Conservation (phyloP, 1,140 invertebrate species). For the Atopsyche davidsoni region DNA sequence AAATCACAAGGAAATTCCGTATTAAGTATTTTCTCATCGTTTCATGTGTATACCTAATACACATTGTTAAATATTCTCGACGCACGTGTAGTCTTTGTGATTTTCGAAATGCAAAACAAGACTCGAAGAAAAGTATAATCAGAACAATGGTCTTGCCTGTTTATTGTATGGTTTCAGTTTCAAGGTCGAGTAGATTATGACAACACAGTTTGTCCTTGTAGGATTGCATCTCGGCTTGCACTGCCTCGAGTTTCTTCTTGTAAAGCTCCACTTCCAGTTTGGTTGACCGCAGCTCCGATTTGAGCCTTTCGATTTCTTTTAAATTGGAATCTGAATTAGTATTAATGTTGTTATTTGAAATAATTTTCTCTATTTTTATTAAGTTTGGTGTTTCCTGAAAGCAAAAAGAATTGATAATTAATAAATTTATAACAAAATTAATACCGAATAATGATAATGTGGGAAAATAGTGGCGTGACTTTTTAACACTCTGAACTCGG, state of each 20-base stretch:
- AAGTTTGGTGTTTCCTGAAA: constrained; percentile 1
- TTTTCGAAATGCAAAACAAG: too few relatives aligned
- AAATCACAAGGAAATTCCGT: too few relatives aligned
- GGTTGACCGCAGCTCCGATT: constrained; percentile 15
- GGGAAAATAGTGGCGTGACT: too few relatives aligned
- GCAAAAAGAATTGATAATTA: not conserved
- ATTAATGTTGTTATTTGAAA: not conserved
- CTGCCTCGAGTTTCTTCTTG: constrained; percentile 18
- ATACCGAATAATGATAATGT: not conserved
- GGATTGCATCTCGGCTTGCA: constrained; percentile 16
- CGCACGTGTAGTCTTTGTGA: too few relatives aligned
- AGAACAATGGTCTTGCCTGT: too few relatives aligned
- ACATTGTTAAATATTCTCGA: too few relatives aligned
- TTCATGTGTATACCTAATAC: too few relatives aligned
- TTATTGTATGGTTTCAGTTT: too few relatives aligned
- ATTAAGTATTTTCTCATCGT: too few relatives aligned
- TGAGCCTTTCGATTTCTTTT: constrained; percentile 20
- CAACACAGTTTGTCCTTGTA: constrained; percentile 24
- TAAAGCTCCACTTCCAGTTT: constrained; percentile 22
- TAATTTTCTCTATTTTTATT: not conserved
- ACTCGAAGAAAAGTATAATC: too few relatives aligned
- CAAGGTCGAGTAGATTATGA: too few relatives aligned
- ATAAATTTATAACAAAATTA: not conserved
- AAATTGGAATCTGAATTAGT: not conserved
- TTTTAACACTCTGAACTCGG: too few relatives aligned